Conservation (phyloP, 30 jellyfish, hydroid and myxozoan species). For the Cassiopea xamachana region DNA sequence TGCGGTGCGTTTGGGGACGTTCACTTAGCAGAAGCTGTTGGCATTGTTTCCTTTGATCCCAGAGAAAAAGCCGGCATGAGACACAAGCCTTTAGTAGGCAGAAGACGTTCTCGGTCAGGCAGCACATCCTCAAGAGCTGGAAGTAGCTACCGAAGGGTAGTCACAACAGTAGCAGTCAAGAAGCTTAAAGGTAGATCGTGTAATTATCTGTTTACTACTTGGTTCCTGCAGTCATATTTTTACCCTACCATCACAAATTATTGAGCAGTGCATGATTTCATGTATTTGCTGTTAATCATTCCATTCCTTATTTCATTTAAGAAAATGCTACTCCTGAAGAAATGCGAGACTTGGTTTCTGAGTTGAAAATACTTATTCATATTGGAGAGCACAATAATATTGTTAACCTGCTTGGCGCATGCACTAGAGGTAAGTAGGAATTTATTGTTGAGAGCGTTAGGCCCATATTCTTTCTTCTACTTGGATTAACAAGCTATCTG, state of each 20-base stretch:
- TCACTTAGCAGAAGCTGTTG: slow-evolving; percentile 93
- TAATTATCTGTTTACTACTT: too few relatives aligned
- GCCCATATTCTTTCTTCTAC: neutral
- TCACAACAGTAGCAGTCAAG: slow-evolving; percentile 91
- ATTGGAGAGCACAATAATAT: slow-evolving; percentile 93
- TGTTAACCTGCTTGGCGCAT: slow-evolving; percentile 96
- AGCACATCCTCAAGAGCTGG: slow-evolving; percentile 73
- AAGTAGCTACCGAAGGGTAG: slow-evolving; percentile 69
- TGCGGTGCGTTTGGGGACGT: slow-evolving; percentile 99
- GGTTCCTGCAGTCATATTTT: too few relatives aligned
- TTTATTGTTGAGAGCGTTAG: neutral
- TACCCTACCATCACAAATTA: too few relatives aligned
- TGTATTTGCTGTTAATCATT: neutral
- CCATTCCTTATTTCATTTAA: slow-evolving; percentile 14
- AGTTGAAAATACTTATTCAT: slow-evolving; percentile 90
- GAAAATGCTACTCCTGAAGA: slow-evolving; percentile 96
- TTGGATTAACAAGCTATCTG: too few relatives aligned
- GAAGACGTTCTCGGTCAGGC: slow-evolving; percentile 79
- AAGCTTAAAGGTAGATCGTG: slow-evolving; percentile 83
- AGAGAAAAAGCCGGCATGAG: slow-evolving; percentile 81
- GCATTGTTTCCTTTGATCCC: slow-evolving; percentile 86
- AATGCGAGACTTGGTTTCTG: slow-evolving; percentile 95
- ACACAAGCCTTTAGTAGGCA: slow-evolving; percentile 84
- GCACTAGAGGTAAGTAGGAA: slow-evolving; percentile 80
- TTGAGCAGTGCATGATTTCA: too few relatives aligned